Conservation (phyloP, 2,113 vertebrate species). For the Ammospiza nelsoni region DNA sequence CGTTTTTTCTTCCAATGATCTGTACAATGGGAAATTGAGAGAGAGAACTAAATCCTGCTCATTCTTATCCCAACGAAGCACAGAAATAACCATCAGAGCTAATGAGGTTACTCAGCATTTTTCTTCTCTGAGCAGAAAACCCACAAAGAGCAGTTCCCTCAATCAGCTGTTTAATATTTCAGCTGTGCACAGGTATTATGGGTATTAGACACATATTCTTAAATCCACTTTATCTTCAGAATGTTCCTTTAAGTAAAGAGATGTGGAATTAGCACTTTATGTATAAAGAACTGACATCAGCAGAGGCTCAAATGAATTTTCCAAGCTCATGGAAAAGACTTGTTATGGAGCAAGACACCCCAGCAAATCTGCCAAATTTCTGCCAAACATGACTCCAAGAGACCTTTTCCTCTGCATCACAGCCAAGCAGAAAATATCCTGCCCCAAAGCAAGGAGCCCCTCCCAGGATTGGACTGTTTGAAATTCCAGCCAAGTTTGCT, state of each 20-base stretch:
- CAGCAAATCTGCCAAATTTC: not conserved
- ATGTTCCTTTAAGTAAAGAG: not conserved
- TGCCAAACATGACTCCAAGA: not conserved
- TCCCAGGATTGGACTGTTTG: not conserved
- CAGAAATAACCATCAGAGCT: conserved; percentile 6
- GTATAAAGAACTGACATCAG: not conserved
- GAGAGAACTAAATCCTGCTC: not conserved
- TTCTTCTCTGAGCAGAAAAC: not conserved
- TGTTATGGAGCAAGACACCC: not conserved
- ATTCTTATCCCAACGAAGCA: not conserved
- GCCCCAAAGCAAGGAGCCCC: not conserved
- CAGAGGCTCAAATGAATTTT: not conserved
- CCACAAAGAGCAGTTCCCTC: not conserved
- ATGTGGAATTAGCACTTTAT: not conserved
- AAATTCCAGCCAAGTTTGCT: not conserved
- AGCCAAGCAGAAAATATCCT: not conserved
- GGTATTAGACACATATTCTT: not conserved
- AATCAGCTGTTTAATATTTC: conserved; percentile 2
- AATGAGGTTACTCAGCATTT: conserved; percentile 32
- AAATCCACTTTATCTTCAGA: conserved; percentile 16
- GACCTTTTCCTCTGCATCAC: not conserved
- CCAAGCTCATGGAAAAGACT: not conserved
- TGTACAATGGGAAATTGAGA: not conserved
- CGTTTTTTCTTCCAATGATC: not conserved
- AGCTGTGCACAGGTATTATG: conserved; percentile 12